A percentile compares a stretch with the other conserved stretches of the same genome.
Conservation (phyloP, 2,888 invertebrate genomes). For the Platypus cylindrus region DNA sequence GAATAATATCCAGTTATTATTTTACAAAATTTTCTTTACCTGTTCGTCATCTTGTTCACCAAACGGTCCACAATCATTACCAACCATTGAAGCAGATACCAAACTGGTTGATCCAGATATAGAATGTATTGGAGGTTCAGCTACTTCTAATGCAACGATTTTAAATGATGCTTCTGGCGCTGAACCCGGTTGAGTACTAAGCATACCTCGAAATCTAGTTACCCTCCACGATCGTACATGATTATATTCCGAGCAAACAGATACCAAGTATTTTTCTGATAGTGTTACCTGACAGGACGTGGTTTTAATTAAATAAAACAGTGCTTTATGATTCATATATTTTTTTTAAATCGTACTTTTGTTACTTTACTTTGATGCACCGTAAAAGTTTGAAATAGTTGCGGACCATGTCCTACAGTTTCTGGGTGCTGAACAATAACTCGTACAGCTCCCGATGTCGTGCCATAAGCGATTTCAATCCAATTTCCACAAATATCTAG, state of each 20-base stretch:
- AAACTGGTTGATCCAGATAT: conserved; percentile 10
- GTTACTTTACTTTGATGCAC: conserved; percentile 94
- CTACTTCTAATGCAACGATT: conserved; percentile 68
- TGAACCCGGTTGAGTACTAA: conserved; percentile 96
- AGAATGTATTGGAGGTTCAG: conserved; percentile 36
- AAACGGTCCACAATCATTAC: conserved; percentile 76
- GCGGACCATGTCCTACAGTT: conserved; percentile 96
- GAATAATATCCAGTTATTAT: too few relatives aligned
- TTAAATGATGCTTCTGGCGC: conserved; percentile 96
- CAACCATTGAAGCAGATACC: conserved; percentile 20
- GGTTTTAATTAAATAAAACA: background rate
- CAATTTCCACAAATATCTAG: conserved; percentile 93
- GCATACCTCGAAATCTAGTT: conserved; percentile 94
- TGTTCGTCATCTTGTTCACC: conserved; percentile 98
- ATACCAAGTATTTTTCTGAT: conserved; percentile 89
- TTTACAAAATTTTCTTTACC: too few relatives aligned
- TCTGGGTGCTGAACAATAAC: conserved; percentile 99
- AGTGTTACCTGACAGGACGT: conserved; percentile 58
- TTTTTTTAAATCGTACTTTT: conserved; percentile 52
- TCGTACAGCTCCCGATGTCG: conserved; percentile 86
- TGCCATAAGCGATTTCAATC: conserved; percentile 99
- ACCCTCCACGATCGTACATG: conserved; percentile 97
- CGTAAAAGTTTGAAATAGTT: conserved; percentile 95
- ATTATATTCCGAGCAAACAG: conserved; percentile 95
- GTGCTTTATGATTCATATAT: background rate